These are phyloP conservation scores for Pantherophis vulpinus DNA, from an alignment of 2,797 vertebrate genomes.

Conservation along the genomic window DNA sequence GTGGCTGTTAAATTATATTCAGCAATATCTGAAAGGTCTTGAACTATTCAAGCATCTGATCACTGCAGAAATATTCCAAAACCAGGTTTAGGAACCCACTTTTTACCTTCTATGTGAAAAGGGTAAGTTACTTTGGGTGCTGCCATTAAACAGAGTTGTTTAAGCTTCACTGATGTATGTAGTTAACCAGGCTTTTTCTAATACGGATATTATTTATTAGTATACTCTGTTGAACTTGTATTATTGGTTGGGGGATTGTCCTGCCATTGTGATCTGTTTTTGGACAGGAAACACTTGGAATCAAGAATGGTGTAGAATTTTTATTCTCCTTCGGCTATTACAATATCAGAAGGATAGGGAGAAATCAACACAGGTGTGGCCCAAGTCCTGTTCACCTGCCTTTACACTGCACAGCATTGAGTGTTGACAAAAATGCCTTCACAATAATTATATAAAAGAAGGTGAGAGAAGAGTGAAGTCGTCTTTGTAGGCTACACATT, in stretches of 20 bases:
- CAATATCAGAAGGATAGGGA: neutral
- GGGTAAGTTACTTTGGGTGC: neutral
- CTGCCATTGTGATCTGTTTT: neutral
- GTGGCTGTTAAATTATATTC: neutral
- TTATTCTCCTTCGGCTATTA: neutral
- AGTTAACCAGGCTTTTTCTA: neutral
- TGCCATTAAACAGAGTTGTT: neutral
- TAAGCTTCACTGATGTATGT: neutral
- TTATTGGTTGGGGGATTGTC: neutral
- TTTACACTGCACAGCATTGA: neutral
- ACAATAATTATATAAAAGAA: conserved; percentile 14
- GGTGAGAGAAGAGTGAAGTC: neutral
- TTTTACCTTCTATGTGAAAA: neutral
- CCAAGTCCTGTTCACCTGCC: accelerated
- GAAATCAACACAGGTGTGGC: neutral
- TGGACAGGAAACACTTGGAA: conserved; percentile 11
- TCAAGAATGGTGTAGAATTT: conserved; percentile 1
- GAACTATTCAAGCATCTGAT: neutral
- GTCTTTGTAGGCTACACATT: neutral
- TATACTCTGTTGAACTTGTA: neutral
- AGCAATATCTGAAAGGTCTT: neutral
- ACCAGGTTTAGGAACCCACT: neutral
- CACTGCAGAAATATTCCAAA: neutral
- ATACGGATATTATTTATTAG: neutral
- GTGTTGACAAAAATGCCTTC: neutral